phyloP scores from a whole-genome alignment of 35 echinoderm and acorn worm species.

The Anneissia japonica region DNA sequence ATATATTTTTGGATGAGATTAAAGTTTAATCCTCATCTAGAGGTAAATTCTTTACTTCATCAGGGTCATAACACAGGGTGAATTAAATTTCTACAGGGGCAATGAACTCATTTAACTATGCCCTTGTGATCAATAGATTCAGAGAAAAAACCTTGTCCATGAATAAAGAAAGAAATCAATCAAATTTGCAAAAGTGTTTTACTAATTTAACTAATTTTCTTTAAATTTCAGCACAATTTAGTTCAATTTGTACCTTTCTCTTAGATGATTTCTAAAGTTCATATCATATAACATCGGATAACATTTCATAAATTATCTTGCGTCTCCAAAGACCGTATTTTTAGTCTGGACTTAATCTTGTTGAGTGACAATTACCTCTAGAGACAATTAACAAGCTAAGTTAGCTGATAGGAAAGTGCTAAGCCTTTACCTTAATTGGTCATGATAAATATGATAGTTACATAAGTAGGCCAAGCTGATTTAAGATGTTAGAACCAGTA shows the following conservation, averaged over 20 bases:
- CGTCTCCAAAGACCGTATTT: too few relatives aligned
- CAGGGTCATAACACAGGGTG: not conserved
- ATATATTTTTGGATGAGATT: too few relatives aligned
- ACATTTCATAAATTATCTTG: too few relatives aligned
- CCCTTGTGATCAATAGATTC: not conserved
- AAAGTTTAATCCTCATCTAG: not conserved
- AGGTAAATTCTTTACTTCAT: not conserved
- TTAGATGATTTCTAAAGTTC: not conserved
- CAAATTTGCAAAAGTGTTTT: not conserved
- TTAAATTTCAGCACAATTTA: not conserved
- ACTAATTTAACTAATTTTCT: not conserved
- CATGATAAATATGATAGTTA: not conserved
- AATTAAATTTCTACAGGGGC: not conserved
- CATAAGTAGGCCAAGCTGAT: not conserved
- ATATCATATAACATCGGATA: too few relatives aligned
- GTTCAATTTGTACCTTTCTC: not conserved
- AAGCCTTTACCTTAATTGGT: constrained; percentile 1
- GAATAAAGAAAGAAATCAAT: not conserved
- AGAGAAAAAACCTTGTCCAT: not conserved
- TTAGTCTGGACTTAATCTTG: too few relatives aligned
- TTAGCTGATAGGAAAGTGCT: not conserved
- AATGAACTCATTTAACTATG: not conserved
- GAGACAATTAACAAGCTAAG: not conserved
- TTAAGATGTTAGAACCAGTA: not conserved
- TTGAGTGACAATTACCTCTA: not conserved